phyloP scores from a whole-genome alignment of 2,113 vertebrate genomes.

The Lophius piscatorius region DNA sequence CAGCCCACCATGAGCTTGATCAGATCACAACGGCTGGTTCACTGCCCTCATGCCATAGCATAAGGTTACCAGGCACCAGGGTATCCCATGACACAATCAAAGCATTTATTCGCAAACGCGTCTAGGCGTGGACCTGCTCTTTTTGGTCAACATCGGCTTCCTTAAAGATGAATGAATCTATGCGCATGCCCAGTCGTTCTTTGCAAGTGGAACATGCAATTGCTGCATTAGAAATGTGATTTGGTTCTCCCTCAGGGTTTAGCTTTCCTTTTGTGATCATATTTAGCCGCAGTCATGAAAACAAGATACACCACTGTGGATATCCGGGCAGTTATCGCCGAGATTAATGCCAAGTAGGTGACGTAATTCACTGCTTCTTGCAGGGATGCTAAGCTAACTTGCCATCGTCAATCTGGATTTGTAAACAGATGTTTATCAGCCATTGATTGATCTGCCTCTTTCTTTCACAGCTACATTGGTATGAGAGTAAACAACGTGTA shows the following conservation, averaged over 20 bases:
- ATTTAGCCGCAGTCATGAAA: conserved; percentile 83
- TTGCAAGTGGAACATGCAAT: conserved; percentile 17
- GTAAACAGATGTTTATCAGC: conserved; percentile 3
- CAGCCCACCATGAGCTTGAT: conserved; percentile 33
- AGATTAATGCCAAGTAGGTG: conserved; percentile 86
- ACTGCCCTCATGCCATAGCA: conserved; percentile 18
- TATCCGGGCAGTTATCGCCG: conserved; percentile 88
- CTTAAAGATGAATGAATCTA: conserved; percentile 42
- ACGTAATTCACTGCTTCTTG: neutral
- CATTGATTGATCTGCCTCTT: neutral
- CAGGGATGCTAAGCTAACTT: conserved; percentile 27
- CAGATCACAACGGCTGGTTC: neutral
- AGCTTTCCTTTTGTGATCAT: neutral
- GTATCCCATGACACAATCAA: conserved; percentile 22
- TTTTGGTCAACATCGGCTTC: conserved; percentile 55
- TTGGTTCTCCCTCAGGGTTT: neutral
- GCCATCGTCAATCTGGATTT: conserved; percentile 3
- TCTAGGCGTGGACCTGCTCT: conserved; percentile 30
- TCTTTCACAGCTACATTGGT: conserved; percentile 86
- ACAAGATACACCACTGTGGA: conserved; percentile 90
- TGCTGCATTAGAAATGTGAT: conserved; percentile 36
- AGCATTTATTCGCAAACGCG: conserved; percentile 15
- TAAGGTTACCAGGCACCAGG: conserved; percentile 20
- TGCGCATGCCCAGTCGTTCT: conserved; percentile 10
- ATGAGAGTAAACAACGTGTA: conserved; percentile 98